Conservation (phyloP, 2,797 vertebrate genomes). For the Xyrichtys novacula region DNA sequence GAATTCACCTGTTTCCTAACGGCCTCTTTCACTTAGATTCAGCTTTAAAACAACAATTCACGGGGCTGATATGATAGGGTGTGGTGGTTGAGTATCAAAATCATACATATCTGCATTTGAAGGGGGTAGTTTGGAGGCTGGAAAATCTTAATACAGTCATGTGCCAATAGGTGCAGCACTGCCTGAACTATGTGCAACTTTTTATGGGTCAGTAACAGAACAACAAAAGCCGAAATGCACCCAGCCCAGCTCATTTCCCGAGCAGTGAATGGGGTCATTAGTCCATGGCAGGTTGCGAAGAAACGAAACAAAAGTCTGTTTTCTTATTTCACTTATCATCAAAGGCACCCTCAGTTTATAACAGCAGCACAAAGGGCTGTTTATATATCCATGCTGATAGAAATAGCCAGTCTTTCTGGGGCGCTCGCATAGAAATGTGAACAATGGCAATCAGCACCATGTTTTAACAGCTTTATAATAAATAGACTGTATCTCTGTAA, state of each 20-base stretch:
- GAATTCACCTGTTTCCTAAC: constrained; percentile 69
- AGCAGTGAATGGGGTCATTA: constrained; percentile 65
- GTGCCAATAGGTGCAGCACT: constrained; percentile 21
- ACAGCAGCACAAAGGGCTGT: constrained; percentile 75
- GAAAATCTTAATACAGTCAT: constrained; percentile 17
- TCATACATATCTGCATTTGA: constrained; percentile 41
- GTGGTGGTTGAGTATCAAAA: constrained; percentile 16
- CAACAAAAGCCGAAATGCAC: constrained; percentile 44
- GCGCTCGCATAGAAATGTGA: constrained; percentile 31
- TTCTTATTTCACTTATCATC: constrained; percentile 83
- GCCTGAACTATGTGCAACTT: constrained; percentile 26
- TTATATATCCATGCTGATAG: constrained; percentile 53
- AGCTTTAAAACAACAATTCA: constrained; percentile 46
- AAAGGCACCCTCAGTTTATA: constrained; percentile 80
- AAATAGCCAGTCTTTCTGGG: constrained; percentile 51
- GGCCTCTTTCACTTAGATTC: constrained; percentile 42
- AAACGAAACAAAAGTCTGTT: constrained; percentile 74
- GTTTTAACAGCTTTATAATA: constrained; percentile 54
- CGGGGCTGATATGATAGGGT: constrained; percentile 29
- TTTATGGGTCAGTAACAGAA: constrained; percentile 41
- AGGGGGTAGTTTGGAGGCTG: constrained; percentile 19
- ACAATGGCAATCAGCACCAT: constrained; percentile 48
- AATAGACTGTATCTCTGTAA: constrained; percentile 6
- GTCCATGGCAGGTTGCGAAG: constrained; percentile 57
- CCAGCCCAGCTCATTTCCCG: constrained; percentile 65